Conservation (phyloP, 2,797 vertebrate species). For the Phalanger gymnotis region DNA sequence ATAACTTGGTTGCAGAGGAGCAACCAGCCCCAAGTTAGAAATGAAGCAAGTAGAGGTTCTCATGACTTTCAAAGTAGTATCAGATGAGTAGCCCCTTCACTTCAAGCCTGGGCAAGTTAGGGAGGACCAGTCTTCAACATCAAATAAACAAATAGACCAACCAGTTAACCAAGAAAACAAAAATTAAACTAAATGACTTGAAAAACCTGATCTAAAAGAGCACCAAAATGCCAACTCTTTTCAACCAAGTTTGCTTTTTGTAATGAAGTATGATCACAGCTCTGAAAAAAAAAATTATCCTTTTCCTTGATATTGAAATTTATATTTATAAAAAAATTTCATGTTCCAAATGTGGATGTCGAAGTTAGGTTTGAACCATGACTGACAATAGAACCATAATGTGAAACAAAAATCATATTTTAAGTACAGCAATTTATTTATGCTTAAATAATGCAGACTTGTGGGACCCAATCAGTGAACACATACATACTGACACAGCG, state of each 20-base stretch:
- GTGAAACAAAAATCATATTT: background rate
- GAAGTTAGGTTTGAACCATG: slow-evolving; percentile 1
- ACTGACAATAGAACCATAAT: background rate
- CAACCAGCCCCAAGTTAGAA: background rate
- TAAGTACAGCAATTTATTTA: background rate
- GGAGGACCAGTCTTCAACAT: background rate
- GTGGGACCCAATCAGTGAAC: background rate
- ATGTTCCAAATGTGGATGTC: background rate
- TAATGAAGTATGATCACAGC: background rate
- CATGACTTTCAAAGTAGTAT: background rate
- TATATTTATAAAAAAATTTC: background rate
- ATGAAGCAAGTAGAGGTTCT: background rate
- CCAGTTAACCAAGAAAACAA: background rate
- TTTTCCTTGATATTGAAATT: background rate
- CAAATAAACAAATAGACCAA: background rate
- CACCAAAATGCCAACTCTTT: background rate
- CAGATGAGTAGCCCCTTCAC: background rate
- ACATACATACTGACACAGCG: background rate
- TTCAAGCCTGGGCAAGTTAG: background rate
- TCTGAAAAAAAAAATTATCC: background rate
- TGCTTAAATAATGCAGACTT: background rate
- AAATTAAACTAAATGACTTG: background rate
- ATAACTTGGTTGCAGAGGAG: background rate
- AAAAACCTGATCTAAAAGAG: background rate
- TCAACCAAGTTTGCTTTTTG: background rate